Evolutionary conservation across 2,113 vertebrate genomes (phyloP).

Genomic region (Pholis gunnellus): DNA sequence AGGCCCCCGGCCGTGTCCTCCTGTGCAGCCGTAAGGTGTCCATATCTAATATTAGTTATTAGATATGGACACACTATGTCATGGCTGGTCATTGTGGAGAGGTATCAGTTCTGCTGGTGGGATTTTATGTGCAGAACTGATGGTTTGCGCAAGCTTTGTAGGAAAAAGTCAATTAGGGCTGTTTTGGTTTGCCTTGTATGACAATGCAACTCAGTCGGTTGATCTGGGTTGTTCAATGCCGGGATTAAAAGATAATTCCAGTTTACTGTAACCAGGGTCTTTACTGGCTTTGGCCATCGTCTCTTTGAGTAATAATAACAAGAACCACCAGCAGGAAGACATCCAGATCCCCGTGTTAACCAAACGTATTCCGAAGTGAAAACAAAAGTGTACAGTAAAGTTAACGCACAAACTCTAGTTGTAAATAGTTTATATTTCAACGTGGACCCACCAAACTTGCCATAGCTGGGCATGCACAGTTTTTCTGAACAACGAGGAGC

Average conservation of each 20-base stretch:
- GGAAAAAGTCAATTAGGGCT: not conserved
- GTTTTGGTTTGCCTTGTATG: not conserved
- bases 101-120: constrained; percentile 25
- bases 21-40: constrained; percentile 15
- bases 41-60: constrained; percentile 25
- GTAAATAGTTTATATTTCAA: no score
- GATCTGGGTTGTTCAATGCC: not conserved
- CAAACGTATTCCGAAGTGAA: no score
- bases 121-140: constrained; percentile 6
- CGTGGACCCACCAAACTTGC: no score
- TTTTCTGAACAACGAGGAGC: no score
- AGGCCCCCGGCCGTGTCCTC: constrained; percentile 2
- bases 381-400: no score
- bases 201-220: not conserved
- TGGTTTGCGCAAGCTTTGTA: not conserved
- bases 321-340: not conserved
- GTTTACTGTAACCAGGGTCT: not conserved
- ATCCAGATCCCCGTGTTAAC: no score
- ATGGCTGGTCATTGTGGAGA: constrained; percentile 21
- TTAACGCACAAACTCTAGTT: no score
- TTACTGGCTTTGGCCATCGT: not conserved
- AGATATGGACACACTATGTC: constrained; percentile 31
- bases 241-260: constrained; percentile 3
- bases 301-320: not conserved
- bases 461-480: no score